Evolutionary conservation across 2,113 vertebrate species (phyloP).

Genomic region (Colaptes auratus): DNA sequence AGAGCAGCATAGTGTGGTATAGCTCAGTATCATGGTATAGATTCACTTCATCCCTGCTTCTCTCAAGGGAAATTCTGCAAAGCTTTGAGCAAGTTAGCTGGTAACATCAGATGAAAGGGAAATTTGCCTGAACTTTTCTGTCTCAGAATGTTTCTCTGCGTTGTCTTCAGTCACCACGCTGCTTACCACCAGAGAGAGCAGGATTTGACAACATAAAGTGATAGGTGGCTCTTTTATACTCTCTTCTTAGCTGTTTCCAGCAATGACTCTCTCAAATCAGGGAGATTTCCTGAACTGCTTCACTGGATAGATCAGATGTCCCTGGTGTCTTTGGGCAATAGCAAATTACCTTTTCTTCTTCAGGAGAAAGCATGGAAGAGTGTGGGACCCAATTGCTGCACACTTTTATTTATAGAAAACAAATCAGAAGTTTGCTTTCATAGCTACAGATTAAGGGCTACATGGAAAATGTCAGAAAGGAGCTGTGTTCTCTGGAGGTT

Average conservation of each 20-base stretch:
- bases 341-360: background rate
- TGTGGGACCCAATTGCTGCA: background rate
- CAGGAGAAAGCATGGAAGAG: background rate
- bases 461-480: slow-evolving; percentile 19
- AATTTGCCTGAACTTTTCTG: background rate
- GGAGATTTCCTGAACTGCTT: background rate
- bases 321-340: background rate
- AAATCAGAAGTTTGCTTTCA: background rate
- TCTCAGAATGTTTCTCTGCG: background rate
- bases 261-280: background rate
- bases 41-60: background rate
- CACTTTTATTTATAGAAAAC: background rate
- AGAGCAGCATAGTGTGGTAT: background rate
- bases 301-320: background rate
- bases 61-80: background rate
- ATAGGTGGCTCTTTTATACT: background rate
- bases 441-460: background rate
- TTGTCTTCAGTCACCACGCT: background rate
- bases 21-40: background rate
- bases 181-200: background rate
- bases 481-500: slow-evolving; percentile 1
- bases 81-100: background rate
- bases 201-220: background rate
- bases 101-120: background rate
- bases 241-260: background rate